Evolutionary conservation across 64 coral and sea anemone species (phyloP), one percentile per base, ranked within the genome.

Genomic region (Cladopsammia gracilis): DNA sequence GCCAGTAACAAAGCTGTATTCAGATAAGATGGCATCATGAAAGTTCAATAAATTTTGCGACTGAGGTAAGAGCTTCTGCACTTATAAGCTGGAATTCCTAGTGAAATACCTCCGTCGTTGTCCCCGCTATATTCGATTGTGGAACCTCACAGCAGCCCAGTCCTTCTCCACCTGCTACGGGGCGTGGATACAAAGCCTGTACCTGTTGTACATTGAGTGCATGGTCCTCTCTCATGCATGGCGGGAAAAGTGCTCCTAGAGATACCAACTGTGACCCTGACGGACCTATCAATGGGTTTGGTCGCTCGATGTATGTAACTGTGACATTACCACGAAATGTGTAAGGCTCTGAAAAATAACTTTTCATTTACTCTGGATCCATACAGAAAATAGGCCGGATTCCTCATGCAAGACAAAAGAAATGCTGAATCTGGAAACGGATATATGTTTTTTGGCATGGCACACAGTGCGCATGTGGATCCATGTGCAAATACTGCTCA

Each of bases 61-160:
- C 34, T 34, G 34, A 34, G 0, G 34, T 0, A 34, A 34, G 34
- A 34, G 34, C 34, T 34, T 34, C 34, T 34, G 2, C 53, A 56
- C 12, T 10, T 56, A 56, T 56, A 10, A 56, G 7, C 53, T 7
- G 53, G 5, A 56, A 56, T 56, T 10, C 53, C 7, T 4, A 12
- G 53, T 12, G 7, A 8, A 7, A 56, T 59, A 92, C 90, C 90
- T 92, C 62, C 0, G 90, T 92, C 23, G 62, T 49, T 49, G 90
- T 92, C 20, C 69, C 90, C 14, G 90, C 90, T 49, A 77, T 23
- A 57, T 86, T 92, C 1, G 86, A 9, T 24, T 71, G 20, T 65
- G 20, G 42, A 25, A 73, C n/a, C 47, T 92, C 90, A 84, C 90
- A 92, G 59, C 90, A 92, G 16, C 90, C 90, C n/a, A 92, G 73